These are phyloP conservation scores for Heterotis niloticus DNA, from an alignment of 2,113 vertebrate genomes.

Conservation along the genomic window DNA sequence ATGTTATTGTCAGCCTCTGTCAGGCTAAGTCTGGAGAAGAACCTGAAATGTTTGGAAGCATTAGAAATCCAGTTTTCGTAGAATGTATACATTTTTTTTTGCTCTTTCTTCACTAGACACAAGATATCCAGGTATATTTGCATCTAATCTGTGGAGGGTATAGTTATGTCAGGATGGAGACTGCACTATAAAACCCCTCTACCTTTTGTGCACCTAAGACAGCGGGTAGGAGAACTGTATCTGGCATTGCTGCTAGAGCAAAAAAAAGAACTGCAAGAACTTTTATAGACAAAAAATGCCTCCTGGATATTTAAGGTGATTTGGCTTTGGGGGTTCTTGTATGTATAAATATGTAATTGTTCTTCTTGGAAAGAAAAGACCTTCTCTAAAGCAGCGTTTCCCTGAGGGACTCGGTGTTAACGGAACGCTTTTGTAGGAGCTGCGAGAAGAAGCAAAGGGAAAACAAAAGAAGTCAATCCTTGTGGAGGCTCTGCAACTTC, in stretches of 20 bases:
- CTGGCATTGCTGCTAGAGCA: neutral
- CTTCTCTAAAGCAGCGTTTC: no score
- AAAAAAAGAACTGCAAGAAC: neutral
- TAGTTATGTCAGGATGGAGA: neutral
- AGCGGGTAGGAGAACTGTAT: neutral
- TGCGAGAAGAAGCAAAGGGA: neutral
- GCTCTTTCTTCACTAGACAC: neutral
- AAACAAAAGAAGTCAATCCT: neutral
- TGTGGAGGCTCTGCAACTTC: neutral
- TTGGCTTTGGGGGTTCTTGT: neutral
- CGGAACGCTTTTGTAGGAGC: no score
- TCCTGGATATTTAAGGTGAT: neutral
- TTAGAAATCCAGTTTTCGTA: no score
- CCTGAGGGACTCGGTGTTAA: no score
- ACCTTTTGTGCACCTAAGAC: neutral
- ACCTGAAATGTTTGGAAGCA: no score
- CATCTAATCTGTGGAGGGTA: neutral
- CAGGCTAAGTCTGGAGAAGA: no score
- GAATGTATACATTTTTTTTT: no score
- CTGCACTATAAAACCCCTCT: neutral
- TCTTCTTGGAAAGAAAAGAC: no score
- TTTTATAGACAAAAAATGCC: neutral
- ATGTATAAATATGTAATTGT: no score
- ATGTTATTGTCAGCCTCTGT: no score
- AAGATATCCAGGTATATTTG: neutral